Evolutionary conservation across 1,140 invertebrate species (phyloP).

Genomic region (Neotoxoptera formosana): DNA sequence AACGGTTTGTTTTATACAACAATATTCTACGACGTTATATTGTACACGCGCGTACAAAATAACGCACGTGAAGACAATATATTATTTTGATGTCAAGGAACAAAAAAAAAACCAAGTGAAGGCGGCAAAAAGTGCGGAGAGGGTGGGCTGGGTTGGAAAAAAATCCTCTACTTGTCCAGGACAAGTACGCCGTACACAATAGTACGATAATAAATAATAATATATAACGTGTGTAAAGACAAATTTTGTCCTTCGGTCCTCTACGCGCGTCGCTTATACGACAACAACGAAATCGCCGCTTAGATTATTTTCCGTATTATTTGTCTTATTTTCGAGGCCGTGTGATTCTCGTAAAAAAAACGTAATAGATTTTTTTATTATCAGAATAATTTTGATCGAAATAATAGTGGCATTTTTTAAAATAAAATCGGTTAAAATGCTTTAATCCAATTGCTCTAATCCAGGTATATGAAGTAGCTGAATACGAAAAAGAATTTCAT

Average conservation of each 20-base stretch:
- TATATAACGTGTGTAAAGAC: not conserved
- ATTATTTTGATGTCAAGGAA: not conserved
- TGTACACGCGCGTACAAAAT: not conserved
- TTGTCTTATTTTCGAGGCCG: not conserved
- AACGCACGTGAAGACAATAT: conserved; percentile 10
- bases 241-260: conserved; percentile 13
- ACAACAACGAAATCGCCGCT: not conserved
- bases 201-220: too few species aligned
- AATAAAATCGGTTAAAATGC: too few species aligned
- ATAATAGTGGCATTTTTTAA: too few species aligned
- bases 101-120: not conserved
- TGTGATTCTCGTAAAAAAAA: not conserved
- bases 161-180: not conserved
- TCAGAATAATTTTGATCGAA: too few species aligned
- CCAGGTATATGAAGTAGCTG: not conserved
- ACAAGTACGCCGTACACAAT: not conserved
- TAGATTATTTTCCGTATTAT: not conserved
- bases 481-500: not conserved
- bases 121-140: not conserved
- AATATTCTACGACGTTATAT: not conserved
- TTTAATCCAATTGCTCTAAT: not conserved
- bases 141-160: not conserved
- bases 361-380: too few species aligned
- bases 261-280: too few species aligned
- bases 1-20: conserved; percentile 25